These are phyloP conservation scores for Oceanites oceanicus DNA, from an alignment of 2,113 vertebrate genomes.

Conservation along the genomic window DNA sequence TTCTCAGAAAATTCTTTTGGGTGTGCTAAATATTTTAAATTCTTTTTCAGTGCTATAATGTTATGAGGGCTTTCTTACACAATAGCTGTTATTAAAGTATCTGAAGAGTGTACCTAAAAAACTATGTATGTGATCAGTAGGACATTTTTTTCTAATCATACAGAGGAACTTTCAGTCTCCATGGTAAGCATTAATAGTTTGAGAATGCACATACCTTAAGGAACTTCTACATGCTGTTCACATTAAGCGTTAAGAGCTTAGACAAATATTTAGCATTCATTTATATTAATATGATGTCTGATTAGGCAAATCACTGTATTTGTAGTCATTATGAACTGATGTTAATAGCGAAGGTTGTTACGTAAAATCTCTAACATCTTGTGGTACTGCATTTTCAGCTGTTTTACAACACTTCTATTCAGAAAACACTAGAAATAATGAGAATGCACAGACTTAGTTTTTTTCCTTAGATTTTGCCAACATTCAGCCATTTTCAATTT, in stretches of 20 bases:
- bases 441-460: neutral
- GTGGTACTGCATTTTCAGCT: neutral
- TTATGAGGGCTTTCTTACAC: neutral
- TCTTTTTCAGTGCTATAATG: neutral
- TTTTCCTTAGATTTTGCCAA: neutral
- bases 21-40: neutral
- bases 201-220: neutral
- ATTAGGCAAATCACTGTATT: neutral
- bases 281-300: neutral
- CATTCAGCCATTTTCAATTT: neutral
- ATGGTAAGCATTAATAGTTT: neutral
- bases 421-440: neutral
- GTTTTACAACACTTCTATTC: neutral
- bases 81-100: neutral
- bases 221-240: neutral
- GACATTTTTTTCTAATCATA: neutral
- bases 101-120: neutral
- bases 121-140: neutral
- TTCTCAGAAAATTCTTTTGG: neutral
- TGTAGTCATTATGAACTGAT: neutral
- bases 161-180: neutral
- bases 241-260: neutral
- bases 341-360: neutral
- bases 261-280: neutral
- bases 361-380: neutral